Evolutionary conservation across 2,113 vertebrate genomes (phyloP), one percentile per base, ranked within the genome.

Genomic region (Proteles cristata): DNA sequence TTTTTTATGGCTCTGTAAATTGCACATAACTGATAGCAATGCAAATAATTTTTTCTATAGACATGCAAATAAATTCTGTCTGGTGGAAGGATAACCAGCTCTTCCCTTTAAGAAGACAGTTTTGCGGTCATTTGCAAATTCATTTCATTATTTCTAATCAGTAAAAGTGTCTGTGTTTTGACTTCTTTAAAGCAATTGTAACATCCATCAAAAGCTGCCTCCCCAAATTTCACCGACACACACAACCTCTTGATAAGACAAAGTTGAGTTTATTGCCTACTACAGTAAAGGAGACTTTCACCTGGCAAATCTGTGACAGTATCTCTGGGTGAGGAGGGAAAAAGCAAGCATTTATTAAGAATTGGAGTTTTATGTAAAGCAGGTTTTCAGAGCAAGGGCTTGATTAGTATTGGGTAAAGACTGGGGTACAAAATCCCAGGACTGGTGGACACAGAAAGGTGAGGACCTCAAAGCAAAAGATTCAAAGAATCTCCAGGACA

Each of bases 1-100:
- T 71, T 35, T 77, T 90, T 61, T 55, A 53, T 65, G n/a, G 21
- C 63, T 82, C 43, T 93, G 25, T 58, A 92, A 87, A 79, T 26
- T 53, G 28, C 53, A 94, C 71, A 48, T 80, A 63, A 53, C 26
- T 12, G 25, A 45, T n/a, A 94, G 21, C 26, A 83, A 69, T 35
- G 35, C 45, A 90, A 77, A 74, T 45, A 39, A 86, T 53, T 86
- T 93, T 68, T 96, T 91, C 50, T 85, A 61, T 48, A 92, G 71
- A 66, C 25, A 82, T 68, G 74, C 74, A 93, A 92, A 80, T 84
- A 96, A 95, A 63, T 96, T 88, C 82, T 86, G 63, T 92, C 69
- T 88, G 80, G 21, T 85, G 4, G 35, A 73, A 39, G 8, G 10
- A 68, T 85, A 84, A 73, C 11, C 11, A 61, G 15, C 5, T 48